phyloP scores from a whole-genome alignment of 2,113 vertebrate species.

The Chaenocephalus aceratus region DNA sequence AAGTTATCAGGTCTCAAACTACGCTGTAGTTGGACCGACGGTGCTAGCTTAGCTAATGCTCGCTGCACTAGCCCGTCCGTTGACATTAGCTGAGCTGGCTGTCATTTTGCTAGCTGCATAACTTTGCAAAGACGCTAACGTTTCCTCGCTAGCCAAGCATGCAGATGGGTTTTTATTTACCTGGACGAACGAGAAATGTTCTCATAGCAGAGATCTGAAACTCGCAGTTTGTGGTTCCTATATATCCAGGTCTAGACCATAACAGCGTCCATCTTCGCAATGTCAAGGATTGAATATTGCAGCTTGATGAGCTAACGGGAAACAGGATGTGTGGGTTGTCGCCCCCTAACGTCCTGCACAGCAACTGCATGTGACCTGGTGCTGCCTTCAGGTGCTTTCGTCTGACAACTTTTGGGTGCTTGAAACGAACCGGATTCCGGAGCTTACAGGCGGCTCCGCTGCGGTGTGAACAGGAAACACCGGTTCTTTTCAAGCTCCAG shows the following conservation, averaged over 20 bases:
- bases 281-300: constrained; percentile 66
- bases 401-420: neutral
- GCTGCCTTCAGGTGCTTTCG: constrained; percentile 7
- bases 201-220: constrained; percentile 69
- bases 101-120: constrained; percentile 50
- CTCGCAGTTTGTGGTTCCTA: constrained; percentile 40
- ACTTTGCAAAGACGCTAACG: constrained; percentile 37
- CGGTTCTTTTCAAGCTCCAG: too few species aligned
- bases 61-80: constrained; percentile 54
- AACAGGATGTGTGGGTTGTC: constrained; percentile 25
- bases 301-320: constrained; percentile 67
- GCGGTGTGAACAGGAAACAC: too few species aligned
- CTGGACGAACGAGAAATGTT: constrained; percentile 64
- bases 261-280: constrained; percentile 78
- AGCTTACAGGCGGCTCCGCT: too few species aligned
- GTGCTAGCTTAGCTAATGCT: constrained; percentile 42
- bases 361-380: neutral
- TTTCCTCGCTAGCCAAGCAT: neutral
- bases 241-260: constrained; percentile 57
- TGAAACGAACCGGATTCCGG: too few species aligned
- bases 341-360: constrained; percentile 47
- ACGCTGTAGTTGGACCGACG: constrained; percentile 36
- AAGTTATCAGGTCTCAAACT: constrained; percentile 31
- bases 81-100: constrained; percentile 66
- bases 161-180: constrained; percentile 49